Evolutionary conservation across 2,888 invertebrate species (phyloP), one percentile per base, ranked within the genome.

Genomic region (Cacoxenus indagator): DNA sequence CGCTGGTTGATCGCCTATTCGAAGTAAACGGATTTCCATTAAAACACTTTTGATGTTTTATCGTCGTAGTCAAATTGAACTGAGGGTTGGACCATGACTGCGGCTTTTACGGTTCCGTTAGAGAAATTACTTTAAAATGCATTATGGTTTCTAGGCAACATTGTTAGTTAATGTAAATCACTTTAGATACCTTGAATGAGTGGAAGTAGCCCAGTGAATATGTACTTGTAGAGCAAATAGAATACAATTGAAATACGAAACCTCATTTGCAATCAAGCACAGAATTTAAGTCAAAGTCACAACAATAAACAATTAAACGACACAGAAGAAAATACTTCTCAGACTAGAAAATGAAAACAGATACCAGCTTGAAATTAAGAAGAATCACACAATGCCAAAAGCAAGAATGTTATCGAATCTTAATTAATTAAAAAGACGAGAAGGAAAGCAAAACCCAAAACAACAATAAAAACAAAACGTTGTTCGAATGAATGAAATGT

Each of bases 341-440:
- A n/a, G n/a, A n/a, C n/a, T n/a, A n/a, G n/a, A 43, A 43, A 4
- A 24, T 9, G 14, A 22, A 29, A 17, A n/a, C 27, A 37, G 31
- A 19, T 6, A 59, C n/a, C 17, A 59, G 17, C 14, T 14, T 14
- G 26, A 54, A 59, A 29, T 59, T 59, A 31, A 57, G 31, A 59
- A n/a, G 22, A n/a, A 51, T 5, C 31, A 31, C 3, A 24, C 59
- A 59, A 29, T 3, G 14, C 2, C 17, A 59, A 5, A 29, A 29
- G 11, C 29, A 59, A 19, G 6, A 59, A 19, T 31, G 9, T 19
- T n/a, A 59, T 31, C 19, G 31, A 59, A 59, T 59, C 59, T 59
- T 59, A 59, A 59, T 59, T 59, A 59, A 59, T 31, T 59, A 59
- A 59, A 29, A 59, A 59, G 19, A 31, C 59, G 31, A 29, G 17